These are phyloP conservation scores for Cartodere bifasciata DNA, from an alignment of 2,888 invertebrate genomes.

Conservation along the genomic window DNA sequence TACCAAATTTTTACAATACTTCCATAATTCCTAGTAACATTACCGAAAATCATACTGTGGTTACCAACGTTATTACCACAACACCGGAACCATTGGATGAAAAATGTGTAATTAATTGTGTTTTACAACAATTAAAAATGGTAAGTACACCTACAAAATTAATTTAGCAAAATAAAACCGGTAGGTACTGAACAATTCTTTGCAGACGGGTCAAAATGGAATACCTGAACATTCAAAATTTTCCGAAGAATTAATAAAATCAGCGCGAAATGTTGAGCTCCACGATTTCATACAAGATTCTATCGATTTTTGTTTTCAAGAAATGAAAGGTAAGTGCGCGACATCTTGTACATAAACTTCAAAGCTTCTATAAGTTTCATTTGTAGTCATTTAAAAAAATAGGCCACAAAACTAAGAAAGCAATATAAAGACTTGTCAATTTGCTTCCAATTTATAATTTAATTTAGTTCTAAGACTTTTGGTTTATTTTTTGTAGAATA, in stretches of 20 bases:
- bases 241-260: slow-evolving; percentile 46
- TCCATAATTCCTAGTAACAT: too few relatives aligned
- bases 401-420: too few relatives aligned
- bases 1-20: too few relatives aligned
- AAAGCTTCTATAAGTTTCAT: slow-evolving; percentile 1
- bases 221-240: slow-evolving; percentile 54
- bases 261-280: slow-evolving; percentile 48
- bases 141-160: slow-evolving; percentile 31
- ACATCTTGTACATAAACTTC: slow-evolving; percentile 1
- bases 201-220: slow-evolving; percentile 45
- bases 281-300: slow-evolving; percentile 58
- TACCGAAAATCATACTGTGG: too few relatives aligned
- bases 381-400: neutral
- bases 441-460: too few relatives aligned
- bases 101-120: slow-evolving; percentile 52
- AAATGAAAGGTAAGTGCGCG: slow-evolving; percentile 5
- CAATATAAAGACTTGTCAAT: too few relatives aligned
- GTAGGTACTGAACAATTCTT: slow-evolving; percentile 7
- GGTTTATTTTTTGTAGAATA: slow-evolving; percentile 9
- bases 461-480: neutral
- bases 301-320: slow-evolving; percentile 56
- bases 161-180: slow-evolving; percentile 3
- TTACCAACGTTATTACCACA: neutral
- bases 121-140: slow-evolving; percentile 55
- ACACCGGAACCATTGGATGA: slow-evolving; percentile 6